Percentiles rank a stretch among this genome's conserved stretches.
Evolutionary conservation across 2,113 vertebrate species (phyloP).

Genomic region (Plecotus auritus): DNA sequence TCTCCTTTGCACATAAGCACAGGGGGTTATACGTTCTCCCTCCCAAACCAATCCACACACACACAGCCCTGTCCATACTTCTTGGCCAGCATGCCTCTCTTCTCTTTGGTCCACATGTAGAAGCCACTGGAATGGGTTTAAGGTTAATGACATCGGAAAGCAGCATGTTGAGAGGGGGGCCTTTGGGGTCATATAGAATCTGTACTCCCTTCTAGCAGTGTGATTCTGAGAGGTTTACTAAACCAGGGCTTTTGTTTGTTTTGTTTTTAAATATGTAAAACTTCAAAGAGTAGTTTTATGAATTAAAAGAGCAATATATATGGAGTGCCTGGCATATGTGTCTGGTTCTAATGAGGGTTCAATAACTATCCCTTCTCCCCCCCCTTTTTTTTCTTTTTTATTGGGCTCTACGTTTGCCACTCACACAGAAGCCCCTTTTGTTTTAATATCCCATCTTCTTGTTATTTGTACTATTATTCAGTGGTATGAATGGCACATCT

Average conservation of each 20-base stretch:
- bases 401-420: no score
- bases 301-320: background rate
- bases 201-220: background rate
- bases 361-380: background rate
- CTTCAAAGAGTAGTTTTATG: background rate
- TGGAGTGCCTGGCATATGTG: background rate
- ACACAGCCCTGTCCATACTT: background rate
- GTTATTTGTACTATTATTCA: background rate
- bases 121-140: background rate
- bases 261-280: background rate
- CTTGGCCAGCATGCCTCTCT: background rate
- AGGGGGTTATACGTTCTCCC: background rate
- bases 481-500: background rate
- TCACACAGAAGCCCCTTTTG: no score
- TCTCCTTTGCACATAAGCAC: background rate
- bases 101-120: background rate
- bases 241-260: background rate
- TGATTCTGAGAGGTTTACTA: background rate
- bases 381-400: no score
- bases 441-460: background rate
- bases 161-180: background rate
- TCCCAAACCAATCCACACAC: background rate
- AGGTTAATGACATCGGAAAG: background rate
- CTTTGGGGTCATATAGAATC: background rate
- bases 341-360: background rate